A percentile compares a stretch with the other conserved stretches of the same genome.
These are phyloP conservation scores for Antrozous pallidus DNA, from an alignment of 2,797 vertebrate genomes.

Conservation along the genomic window DNA sequence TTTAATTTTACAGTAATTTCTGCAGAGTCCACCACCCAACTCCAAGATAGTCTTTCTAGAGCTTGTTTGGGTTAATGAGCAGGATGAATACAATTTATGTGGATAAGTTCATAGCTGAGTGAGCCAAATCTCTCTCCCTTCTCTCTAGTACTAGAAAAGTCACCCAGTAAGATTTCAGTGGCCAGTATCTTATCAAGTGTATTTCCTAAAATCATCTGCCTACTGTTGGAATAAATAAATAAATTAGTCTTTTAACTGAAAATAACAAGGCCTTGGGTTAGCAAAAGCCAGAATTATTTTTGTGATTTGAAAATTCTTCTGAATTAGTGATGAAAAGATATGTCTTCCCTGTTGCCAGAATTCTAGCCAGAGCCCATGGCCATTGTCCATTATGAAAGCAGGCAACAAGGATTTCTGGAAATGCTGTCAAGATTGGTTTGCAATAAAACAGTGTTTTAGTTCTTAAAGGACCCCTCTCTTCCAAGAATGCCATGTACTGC, in stretches of 20 bases:
- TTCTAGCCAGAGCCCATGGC: not conserved
- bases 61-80: not conserved
- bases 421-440: not conserved
- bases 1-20: not conserved
- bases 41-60: not conserved
- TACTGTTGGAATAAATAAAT: not conserved
- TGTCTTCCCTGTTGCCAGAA: not conserved
- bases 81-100: not conserved
- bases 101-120: not conserved
- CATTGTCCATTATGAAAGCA: not conserved
- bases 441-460: not conserved
- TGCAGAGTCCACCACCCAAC: not conserved
- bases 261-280: not conserved
- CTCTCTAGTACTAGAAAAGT: not conserved
- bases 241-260: not conserved
- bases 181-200: not conserved
- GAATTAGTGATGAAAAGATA: conserved; percentile 7
- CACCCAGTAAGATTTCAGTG: not conserved
- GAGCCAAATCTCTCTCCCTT: not conserved
- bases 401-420: not conserved
- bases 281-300: not conserved
- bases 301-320: conserved; percentile 29
- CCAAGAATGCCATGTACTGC: not conserved
- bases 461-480: not conserved
- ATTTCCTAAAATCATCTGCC: not conserved